Evolutionary conservation across 2,888 invertebrate genomes (phyloP).

Genomic region (Pristionchus japonicus): DNA sequence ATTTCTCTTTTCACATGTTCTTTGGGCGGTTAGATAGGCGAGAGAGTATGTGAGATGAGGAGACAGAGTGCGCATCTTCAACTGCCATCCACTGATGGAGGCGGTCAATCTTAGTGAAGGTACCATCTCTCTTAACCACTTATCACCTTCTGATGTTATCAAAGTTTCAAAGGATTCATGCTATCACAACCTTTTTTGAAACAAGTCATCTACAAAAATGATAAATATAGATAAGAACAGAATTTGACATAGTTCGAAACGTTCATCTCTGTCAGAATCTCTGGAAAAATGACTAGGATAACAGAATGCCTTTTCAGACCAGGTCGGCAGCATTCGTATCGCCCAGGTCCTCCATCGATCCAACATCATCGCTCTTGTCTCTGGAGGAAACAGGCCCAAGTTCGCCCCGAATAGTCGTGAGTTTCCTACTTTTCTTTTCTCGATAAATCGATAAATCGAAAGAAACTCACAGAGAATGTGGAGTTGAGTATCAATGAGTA

Average conservation of each 20-base stretch:
- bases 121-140: background rate
- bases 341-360: slow-evolving; percentile 90
- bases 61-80: slow-evolving; percentile 83
- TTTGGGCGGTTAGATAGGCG: background rate
- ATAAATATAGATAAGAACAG: too few species aligned
- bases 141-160: too few species aligned
- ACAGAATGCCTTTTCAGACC: slow-evolving; percentile 77
- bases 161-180: too few species aligned
- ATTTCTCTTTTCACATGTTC: background rate
- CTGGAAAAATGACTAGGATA: too few species aligned
- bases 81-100: slow-evolving; percentile 89
- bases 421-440: background rate
- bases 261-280: too few species aligned
- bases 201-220: too few species aligned
- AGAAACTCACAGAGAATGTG: too few species aligned
- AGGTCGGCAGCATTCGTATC: slow-evolving; percentile 85
- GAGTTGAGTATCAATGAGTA: too few species aligned
- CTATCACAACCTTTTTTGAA: too few species aligned
- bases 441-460: background rate
- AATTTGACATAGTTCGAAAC: too few species aligned
- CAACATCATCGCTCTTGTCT: slow-evolving; percentile 88
- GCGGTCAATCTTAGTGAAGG: slow-evolving; percentile 83
- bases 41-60: too few species aligned
- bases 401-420: slow-evolving; percentile 35
- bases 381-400: slow-evolving; percentile 79